Base-by-base conservation (phyloP, 2,888 invertebrate species). In the Athalia cordata region DNA sequence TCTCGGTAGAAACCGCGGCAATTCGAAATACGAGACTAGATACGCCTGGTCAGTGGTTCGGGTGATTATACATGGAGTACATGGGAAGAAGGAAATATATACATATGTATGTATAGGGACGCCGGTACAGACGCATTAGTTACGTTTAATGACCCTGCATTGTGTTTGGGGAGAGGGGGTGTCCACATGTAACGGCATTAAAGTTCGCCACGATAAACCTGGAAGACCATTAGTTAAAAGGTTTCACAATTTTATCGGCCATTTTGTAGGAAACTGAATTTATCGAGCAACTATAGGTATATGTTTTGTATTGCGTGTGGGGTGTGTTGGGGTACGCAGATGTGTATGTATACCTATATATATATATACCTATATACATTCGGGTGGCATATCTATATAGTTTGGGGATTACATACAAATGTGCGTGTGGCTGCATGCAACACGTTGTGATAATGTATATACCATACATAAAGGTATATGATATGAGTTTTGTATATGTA, bases 171-270 rank as follows among this genome's bases (percentile, higher is more conserved):
- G 59, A 52, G 65, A 3, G 47, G 43, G 50, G 45, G 59, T 52
- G 65, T 61, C 65, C 70, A 76, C 49, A 13, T 68, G 59, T 59
- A 72, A 79, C 78, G 72, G 75, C 78, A 80, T 81, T 80, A 81
- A 81, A 81, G 77, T 80, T 77, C 62, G 77, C 66, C 76, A 62
- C 74, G 67, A 62, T 76, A 61, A 66, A 67, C 61, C 79, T 66
- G 65, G 29, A 74, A 77, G 74, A 79, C 83, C 85, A 85, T 85
- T 84, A 85, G 84, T 85, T 85, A 84, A 83, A 85, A 84, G 84
- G 82, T 83, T 85, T 83, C 83, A 80, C 83, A 82, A 81, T 83
- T 87, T 87, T 85, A 86, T 85, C 83, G 85, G 85, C 77, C 81
- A 80, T 79, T 82, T 83, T 84, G 81, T 81, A 81, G 81, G 79